Percentiles rank a stretch among this genome's conserved stretches.
Conservation (phyloP, 2,113 vertebrate genomes). For the Oostethus manadensis region DNA sequence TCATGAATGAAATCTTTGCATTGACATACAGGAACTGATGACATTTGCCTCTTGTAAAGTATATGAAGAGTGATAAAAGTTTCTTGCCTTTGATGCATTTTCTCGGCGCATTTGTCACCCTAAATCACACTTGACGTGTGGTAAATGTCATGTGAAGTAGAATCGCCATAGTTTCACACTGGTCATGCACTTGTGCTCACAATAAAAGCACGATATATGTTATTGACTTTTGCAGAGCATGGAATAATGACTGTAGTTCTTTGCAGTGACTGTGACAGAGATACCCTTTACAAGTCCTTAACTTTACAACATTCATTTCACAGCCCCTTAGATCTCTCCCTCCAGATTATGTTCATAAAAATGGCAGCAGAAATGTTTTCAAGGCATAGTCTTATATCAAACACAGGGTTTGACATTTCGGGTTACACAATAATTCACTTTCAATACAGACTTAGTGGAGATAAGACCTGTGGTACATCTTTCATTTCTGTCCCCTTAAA, state of each 20-base stretch:
- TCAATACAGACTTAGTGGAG: neutral
- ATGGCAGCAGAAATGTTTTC: neutral
- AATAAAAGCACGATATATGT: slow-evolving; percentile 22
- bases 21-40: neutral
- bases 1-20: neutral
- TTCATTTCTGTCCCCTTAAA: neutral
- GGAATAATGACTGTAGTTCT: slow-evolving; percentile 25
- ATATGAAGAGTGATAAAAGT: neutral
- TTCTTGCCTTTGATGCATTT: neutral
- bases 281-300: slow-evolving; percentile 16
- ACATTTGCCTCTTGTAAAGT: neutral
- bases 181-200: slow-evolving; percentile 10
- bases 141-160: slow-evolving; percentile 19
- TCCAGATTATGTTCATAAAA: slow-evolving; percentile 3
- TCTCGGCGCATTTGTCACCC: slow-evolving; percentile 14
- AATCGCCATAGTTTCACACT: slow-evolving; percentile 12
- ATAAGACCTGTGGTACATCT: neutral
- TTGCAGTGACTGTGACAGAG: slow-evolving; percentile 7
- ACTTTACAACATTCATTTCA: slow-evolving; percentile 4
- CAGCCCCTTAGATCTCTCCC: no score
- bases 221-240: slow-evolving; percentile 13
- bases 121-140: slow-evolving; percentile 8
- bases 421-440: neutral
- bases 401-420: slow-evolving; percentile 2
- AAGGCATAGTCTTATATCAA: neutral